Conservation (phyloP, 1,140 invertebrate species). For the Pinna nobilis region DNA sequence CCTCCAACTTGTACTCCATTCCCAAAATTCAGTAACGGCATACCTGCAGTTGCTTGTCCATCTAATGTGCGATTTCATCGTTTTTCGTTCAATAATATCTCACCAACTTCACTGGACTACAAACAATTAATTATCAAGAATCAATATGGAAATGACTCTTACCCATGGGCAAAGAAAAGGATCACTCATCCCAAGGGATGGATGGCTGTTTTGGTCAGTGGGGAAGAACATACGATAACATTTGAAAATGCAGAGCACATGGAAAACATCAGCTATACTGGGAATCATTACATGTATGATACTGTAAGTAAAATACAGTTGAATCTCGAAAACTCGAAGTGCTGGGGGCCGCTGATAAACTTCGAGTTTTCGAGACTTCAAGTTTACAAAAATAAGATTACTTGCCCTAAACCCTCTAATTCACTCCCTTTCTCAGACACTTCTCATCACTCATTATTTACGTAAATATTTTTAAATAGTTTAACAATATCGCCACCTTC, state of each 20-base stretch:
- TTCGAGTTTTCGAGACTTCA: too few relatives aligned
- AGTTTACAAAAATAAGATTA: too few relatives aligned
- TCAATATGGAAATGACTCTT: conserved; percentile 38
- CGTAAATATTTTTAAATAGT: background rate
- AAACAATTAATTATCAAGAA: conserved; percentile 53
- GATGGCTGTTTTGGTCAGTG: conserved; percentile 49
- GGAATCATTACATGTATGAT: too few relatives aligned
- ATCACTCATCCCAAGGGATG: conserved; percentile 61
- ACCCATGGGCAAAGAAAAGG: conserved; percentile 40
- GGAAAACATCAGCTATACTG: conserved; percentile 59
- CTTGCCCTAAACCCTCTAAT: too few relatives aligned
- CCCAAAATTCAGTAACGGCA: conserved; percentile 19
- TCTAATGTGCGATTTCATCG: conserved; percentile 47
- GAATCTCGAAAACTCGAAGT: too few relatives aligned
- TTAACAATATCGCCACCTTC: too few relatives aligned
- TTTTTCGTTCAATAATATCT: conserved; percentile 59
- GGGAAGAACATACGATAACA: conserved; percentile 40
- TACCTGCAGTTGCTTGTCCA: conserved; percentile 50
- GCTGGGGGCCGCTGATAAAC: too few relatives aligned
- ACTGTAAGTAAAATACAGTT: too few relatives aligned
- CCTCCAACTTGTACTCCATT: conserved; percentile 38
- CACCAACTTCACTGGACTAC: conserved; percentile 44
- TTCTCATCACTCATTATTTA: too few relatives aligned
- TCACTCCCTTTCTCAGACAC: too few relatives aligned
- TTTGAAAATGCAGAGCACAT: conserved; percentile 58